phyloP scores from a whole-genome alignment of 2,888 invertebrate species.

The Epistrophe grossulariae region DNA sequence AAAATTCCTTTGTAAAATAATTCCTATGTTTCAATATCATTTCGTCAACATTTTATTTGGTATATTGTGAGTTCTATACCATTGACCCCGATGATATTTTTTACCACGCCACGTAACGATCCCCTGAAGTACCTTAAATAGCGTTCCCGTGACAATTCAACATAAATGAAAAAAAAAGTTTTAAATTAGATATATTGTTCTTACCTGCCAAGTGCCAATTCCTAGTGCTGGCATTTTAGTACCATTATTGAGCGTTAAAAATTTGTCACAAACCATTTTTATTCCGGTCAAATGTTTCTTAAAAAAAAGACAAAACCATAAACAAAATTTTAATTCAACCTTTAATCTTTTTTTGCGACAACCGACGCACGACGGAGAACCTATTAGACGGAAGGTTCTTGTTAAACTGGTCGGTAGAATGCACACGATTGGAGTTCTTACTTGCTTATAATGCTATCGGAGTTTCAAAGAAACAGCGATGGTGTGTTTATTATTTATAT shows the following conservation, averaged over 20 bases:
- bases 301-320: neutral
- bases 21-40: too few species aligned
- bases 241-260: constrained; percentile 84
- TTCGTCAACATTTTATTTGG: too few species aligned
- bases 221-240: constrained; percentile 89
- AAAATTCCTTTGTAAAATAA: too few species aligned
- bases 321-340: neutral
- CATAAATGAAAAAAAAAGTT: neutral
- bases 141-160: neutral
- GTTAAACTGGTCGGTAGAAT: constrained; percentile 34
- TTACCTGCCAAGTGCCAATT: constrained; percentile 92
- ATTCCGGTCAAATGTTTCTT: constrained; percentile 32
- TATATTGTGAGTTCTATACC: too few species aligned
- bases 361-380: constrained; percentile 18
- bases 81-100: too few species aligned
- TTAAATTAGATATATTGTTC: constrained; percentile 65
- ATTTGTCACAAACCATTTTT: constrained; percentile 79
- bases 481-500: neutral
- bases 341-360: neutral
- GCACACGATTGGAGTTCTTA: neutral
- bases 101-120: too few species aligned
- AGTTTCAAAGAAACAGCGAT: constrained; percentile 1
- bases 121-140: too few species aligned
- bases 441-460: neutral
- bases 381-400: constrained; percentile 27